A percentile compares a stretch with the other conserved stretches of the same genome.
Evolutionary conservation across 2,888 invertebrate species (phyloP).

Genomic region (Loripinus fragilis): DNA sequence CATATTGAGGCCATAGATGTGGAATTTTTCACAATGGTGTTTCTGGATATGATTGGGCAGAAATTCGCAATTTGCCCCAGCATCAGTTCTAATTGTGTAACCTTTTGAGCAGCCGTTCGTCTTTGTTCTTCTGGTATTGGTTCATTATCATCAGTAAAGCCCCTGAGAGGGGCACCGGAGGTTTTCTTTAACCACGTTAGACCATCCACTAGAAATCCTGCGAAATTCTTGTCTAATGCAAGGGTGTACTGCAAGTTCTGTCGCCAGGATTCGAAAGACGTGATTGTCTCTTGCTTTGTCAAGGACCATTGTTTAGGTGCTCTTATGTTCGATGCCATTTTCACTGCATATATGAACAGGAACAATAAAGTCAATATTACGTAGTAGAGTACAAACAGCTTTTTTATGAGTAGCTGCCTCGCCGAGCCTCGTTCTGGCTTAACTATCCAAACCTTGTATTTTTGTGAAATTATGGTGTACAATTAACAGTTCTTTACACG

Average conservation of each 20-base stretch:
- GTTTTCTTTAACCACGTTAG: slow-evolving; percentile 41
- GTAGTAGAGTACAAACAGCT: no score
- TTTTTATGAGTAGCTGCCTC: no score
- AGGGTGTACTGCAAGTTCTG: slow-evolving; percentile 52
- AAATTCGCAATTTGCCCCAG: slow-evolving; percentile 47
- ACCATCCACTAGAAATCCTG: slow-evolving; percentile 41
- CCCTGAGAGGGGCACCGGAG: slow-evolving; percentile 30
- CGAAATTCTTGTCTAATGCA: slow-evolving; percentile 47
- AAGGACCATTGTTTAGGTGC: slow-evolving; percentile 54
- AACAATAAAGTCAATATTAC: no score
- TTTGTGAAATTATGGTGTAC: no score
- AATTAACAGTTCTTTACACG: no score
- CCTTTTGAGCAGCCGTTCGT: slow-evolving; percentile 45
- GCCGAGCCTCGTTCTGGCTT: no score
- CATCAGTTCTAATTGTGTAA: slow-evolving; percentile 47
- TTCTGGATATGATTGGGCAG: slow-evolving; percentile 50
- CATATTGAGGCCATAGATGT: slow-evolving; percentile 52
- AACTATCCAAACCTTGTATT: no score
- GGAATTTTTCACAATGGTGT: slow-evolving; percentile 53
- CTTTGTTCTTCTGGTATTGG: slow-evolving; percentile 26
- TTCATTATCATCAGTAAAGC: slow-evolving; percentile 47
- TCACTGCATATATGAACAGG: no score
- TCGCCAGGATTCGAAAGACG: slow-evolving; percentile 48
- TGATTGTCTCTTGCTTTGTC: slow-evolving; percentile 45
- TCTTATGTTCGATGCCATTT: slow-evolving; percentile 19